Conservation (phyloP, 1,140 invertebrate species). For the Brachionus paranguensis region DNA sequence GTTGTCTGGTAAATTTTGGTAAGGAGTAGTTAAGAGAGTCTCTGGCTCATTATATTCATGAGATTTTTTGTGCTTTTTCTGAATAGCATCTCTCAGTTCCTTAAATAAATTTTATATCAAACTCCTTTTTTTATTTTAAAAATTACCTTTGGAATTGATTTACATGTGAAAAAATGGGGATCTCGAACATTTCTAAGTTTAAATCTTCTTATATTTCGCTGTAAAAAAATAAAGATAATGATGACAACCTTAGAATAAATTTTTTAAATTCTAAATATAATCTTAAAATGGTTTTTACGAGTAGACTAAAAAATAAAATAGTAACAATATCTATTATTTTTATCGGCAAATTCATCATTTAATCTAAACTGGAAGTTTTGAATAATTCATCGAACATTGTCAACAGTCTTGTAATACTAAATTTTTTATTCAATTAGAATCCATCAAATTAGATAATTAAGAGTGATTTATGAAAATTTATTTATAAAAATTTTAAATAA, state of each 20-base stretch:
- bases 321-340: slow-evolving; percentile 24
- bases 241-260: background rate
- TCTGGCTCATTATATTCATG: slow-evolving; percentile 1
- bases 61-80: slow-evolving; percentile 9
- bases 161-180: slow-evolving; percentile 12
- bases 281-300: background rate
- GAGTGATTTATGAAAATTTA: background rate
- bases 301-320: background rate
- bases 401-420: background rate
- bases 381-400: background rate
- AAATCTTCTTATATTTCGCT: slow-evolving; percentile 4
- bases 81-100: slow-evolving; percentile 18
- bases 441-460: background rate
- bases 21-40: background rate
- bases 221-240: slow-evolving; percentile 10
- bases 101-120: background rate
- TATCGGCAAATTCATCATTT: background rate
- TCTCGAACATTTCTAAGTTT: slow-evolving; percentile 13
- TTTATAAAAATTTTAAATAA: background rate
- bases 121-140: background rate
- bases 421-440: background rate
- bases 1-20: slow-evolving; percentile 5
- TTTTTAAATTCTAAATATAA: background rate
- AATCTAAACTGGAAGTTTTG: background rate
- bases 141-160: slow-evolving; percentile 19